Evolutionary conservation across 2,888 invertebrate genomes (phyloP).

Genomic region (Agapostemon virescens): DNA sequence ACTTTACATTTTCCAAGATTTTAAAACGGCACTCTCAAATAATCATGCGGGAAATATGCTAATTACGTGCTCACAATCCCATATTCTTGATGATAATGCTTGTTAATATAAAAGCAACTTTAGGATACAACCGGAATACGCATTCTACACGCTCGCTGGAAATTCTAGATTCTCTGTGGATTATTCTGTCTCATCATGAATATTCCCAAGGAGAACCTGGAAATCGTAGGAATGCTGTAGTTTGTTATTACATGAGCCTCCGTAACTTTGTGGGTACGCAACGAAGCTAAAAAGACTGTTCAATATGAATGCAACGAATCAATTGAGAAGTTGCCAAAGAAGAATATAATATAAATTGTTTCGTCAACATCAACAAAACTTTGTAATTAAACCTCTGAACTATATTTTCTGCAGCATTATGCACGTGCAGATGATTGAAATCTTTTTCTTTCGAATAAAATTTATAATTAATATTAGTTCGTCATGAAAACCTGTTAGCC

Average conservation of each 20-base stretch:
- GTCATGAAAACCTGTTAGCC: not conserved
- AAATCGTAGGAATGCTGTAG: constrained; percentile 14
- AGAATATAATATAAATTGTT: constrained; percentile 2
- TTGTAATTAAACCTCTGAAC: not conserved
- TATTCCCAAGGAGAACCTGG: constrained; percentile 34
- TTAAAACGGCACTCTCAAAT: constrained; percentile 19
- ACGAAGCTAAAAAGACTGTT: constrained; percentile 1
- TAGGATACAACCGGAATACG: constrained; percentile 38
- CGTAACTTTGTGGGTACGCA: constrained; percentile 9
- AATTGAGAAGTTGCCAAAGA: not conserved
- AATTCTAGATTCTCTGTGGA: constrained; percentile 38
- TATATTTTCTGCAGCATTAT: not conserved
- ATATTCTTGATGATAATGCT: constrained; percentile 41
- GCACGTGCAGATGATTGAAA: not conserved
- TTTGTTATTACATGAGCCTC: constrained; percentile 15
- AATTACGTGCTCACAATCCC: constrained; percentile 34
- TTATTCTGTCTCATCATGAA: constrained; percentile 49
- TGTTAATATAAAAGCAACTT: constrained; percentile 42
- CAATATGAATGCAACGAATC: not conserved
- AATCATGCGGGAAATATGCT: constrained; percentile 46
- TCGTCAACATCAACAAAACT: not conserved
- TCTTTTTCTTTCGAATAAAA: not conserved
- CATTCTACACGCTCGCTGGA: constrained; percentile 26
- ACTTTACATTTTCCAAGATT: not conserved
- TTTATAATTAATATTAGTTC: not conserved